phyloP scores from a whole-genome alignment of 2,888 invertebrate species.

The Diarsia mendica region DNA sequence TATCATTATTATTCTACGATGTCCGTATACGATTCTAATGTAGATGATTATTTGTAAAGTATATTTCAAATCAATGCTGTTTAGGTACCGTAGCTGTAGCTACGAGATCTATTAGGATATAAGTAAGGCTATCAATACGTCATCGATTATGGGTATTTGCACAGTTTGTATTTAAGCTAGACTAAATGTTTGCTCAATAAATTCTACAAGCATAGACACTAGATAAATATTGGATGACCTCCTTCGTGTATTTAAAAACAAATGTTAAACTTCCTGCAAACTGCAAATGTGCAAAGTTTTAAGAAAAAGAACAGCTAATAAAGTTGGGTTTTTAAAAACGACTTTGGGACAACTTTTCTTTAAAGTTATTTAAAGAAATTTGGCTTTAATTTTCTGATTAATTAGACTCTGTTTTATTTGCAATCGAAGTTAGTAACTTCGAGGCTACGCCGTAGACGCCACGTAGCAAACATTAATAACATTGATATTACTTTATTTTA shows the following conservation, averaged over 20 bases:
- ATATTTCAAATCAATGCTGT: constrained; percentile 11
- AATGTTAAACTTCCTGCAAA: constrained; percentile 25
- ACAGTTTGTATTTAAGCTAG: constrained; percentile 25
- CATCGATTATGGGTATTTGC: constrained; percentile 42
- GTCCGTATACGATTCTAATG: no score
- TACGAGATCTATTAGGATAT: constrained; percentile 3
- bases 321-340: constrained; percentile 9
- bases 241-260: constrained; percentile 47
- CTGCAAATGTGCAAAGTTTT: constrained; percentile 10
- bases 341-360: neutral
- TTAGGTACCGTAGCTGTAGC: neutral
- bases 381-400: neutral
- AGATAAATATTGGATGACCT: constrained; percentile 54
- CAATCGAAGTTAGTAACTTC: neutral
- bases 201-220: constrained; percentile 48
- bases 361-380: neutral
- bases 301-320: neutral
- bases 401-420: neutral
- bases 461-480: neutral
- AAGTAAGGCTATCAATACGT: constrained; percentile 30
- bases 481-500: neutral
- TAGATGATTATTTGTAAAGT: neutral
- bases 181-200: constrained; percentile 46
- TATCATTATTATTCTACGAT: neutral
- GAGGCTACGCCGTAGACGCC: constrained; percentile 11